phyloP scores from a whole-genome alignment of 1,140 invertebrate species.

The Heliothis virescens region DNA sequence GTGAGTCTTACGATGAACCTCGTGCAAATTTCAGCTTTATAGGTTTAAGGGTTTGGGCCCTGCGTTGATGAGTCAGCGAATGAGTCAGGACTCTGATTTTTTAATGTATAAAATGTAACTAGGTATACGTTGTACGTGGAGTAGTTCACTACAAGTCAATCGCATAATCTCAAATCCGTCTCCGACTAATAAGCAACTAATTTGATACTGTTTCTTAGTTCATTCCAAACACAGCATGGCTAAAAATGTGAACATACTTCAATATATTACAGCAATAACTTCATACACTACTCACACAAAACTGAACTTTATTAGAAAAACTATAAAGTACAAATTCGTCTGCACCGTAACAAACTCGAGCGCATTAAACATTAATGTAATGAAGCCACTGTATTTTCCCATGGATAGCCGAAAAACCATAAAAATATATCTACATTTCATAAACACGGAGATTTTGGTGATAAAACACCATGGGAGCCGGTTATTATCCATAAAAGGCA shows the following conservation, averaged over 20 bases:
- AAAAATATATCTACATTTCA: conserved; percentile 53
- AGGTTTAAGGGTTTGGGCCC: too few relatives aligned
- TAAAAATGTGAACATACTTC: conserved; percentile 21
- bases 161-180: too few relatives aligned
- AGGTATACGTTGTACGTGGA: too few relatives aligned
- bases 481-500: conserved; percentile 48
- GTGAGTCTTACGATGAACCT: too few relatives aligned
- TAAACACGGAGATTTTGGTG: conserved; percentile 51
- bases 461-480: conserved; percentile 49
- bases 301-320: not conserved
- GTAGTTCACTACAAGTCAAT: too few relatives aligned
- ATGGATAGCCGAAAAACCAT: conserved; percentile 45
- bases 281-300: not conserved
- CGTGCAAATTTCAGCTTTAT: too few relatives aligned
- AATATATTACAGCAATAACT: conserved; percentile 36
- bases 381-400: conserved; percentile 53
- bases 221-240: conserved; percentile 32
- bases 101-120: too few relatives aligned
- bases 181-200: conserved; percentile 12
- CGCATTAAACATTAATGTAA: conserved; percentile 41
- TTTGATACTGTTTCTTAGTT: not conserved
- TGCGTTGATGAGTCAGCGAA: too few relatives aligned
- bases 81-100: too few relatives aligned
- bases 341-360: not conserved
- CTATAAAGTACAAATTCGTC: not conserved